Base-by-base conservation (phyloP, 1,140 invertebrate species). In the Bombus sylvicola region DNA sequence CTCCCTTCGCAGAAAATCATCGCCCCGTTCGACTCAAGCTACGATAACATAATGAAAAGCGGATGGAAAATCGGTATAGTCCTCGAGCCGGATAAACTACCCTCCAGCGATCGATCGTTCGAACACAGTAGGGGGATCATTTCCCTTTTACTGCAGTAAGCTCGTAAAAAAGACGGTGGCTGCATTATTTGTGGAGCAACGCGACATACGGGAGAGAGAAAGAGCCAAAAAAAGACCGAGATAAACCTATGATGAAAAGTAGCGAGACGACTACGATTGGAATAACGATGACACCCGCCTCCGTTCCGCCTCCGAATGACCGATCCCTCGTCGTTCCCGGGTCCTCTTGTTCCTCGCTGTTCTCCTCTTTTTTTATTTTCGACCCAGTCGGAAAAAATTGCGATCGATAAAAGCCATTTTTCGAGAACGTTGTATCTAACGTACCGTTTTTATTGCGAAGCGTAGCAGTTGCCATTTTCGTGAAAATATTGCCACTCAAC, bases 201-300 rank as follows among this genome's bases (percentile, higher is more conserved):
- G 13, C 53, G 53, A 9, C 34, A 39, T n/a, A 59, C 59, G 34
- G 53, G 34, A 53, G 5, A 8, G 18, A 22, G 47, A 8, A 34
- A 15, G 34, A 47, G 6, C 0, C 1, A 39, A 28, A 59, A 59
- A 76, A 76, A 53, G 43, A 53, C 31, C 12, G 74, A 76, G 74
- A 76, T 76, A 76, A 76, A 76, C 8, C 53, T 53, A 59, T 37
- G 74, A 59, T 34, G 74, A 76, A 18, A 37, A 39, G 25, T 28
- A 39, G 74, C 74, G 13, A 59, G 34, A 59, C 31, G 47, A 39
- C 74, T 31, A 75, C n/a, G 47, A 47, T 47, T 75, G 31, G 53
- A 39, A 76, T 76, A 76, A 59, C 53, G 53, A 59, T 34, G 34
- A n/a, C n/a, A 12, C 18, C 10, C 22, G 6, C 5, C n/a, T 22